Percentiles rank a stretch among this genome's conserved stretches.
Conservation (phyloP, 1,140 invertebrate genomes). For the Physella acuta region DNA sequence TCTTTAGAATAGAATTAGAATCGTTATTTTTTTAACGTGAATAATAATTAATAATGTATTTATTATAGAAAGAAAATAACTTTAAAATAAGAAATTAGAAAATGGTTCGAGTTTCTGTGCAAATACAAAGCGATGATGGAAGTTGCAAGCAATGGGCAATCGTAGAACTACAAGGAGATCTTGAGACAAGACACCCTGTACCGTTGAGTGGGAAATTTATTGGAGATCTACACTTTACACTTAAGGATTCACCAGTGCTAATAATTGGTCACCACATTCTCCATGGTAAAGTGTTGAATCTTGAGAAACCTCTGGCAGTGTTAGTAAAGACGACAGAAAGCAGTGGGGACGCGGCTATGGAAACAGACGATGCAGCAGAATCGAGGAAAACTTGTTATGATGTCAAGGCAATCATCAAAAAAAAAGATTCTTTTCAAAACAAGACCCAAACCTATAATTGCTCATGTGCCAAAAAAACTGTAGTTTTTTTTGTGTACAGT, state of each 20-base stretch:
- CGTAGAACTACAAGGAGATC: slow-evolving; percentile 81
- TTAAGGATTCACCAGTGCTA: slow-evolving; percentile 71
- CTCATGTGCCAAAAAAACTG: slow-evolving; percentile 66
- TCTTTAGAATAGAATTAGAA: too few relatives aligned
- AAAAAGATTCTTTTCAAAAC: slow-evolving; percentile 85
- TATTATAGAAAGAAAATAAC: too few relatives aligned
- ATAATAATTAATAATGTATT: too few relatives aligned
- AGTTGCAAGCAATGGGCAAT: slow-evolving; percentile 71
- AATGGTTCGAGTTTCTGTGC: background rate
- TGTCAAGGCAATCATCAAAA: slow-evolving; percentile 77
- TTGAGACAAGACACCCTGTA: slow-evolving; percentile 68
- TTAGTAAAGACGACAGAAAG: slow-evolving; percentile 66
- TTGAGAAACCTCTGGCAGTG: slow-evolving; percentile 85
- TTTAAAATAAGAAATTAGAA: too few relatives aligned
- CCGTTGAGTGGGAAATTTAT: slow-evolving; percentile 69
- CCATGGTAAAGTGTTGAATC: slow-evolving; percentile 77
- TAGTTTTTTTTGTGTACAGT: background rate
- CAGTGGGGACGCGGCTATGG: background rate
- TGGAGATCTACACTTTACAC: slow-evolving; percentile 79
- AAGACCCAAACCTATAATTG: slow-evolving; percentile 88
- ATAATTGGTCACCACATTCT: slow-evolving; percentile 93
- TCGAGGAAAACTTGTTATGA: slow-evolving; percentile 61
- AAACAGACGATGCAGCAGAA: background rate
- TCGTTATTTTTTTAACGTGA: too few relatives aligned
- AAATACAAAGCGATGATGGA: slow-evolving; percentile 26